phyloP scores from a whole-genome alignment of 2,888 invertebrate species.

The Helicoverpa assulta region DNA sequence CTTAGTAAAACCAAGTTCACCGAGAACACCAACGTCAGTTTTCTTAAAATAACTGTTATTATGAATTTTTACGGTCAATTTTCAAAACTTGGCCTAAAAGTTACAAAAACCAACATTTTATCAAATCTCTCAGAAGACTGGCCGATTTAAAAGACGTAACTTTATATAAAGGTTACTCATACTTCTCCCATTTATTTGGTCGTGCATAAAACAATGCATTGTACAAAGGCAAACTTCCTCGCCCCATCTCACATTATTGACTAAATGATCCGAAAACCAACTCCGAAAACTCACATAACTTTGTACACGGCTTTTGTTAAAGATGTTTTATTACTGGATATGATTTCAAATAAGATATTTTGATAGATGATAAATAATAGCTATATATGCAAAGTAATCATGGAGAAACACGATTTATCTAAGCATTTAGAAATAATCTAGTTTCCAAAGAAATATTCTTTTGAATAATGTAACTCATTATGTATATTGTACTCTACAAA shows the following conservation, averaged over 20 bases:
- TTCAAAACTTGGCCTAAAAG: background rate
- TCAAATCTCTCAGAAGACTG: slow-evolving; percentile 11
- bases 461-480: background rate
- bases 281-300: slow-evolving; percentile 69
- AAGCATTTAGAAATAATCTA: background rate
- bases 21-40: too few relatives aligned
- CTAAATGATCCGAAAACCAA: slow-evolving; percentile 73
- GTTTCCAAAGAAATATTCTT: background rate
- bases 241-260: slow-evolving; percentile 72
- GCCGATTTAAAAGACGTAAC: slow-evolving; percentile 25
- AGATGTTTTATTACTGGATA: slow-evolving; percentile 56
- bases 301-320: slow-evolving; percentile 60
- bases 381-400: background rate
- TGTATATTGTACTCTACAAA: background rate
- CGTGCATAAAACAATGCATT: slow-evolving; percentile 48
- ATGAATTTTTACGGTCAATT: too few relatives aligned
- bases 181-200: slow-evolving; percentile 22
- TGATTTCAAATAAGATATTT: slow-evolving; percentile 12
- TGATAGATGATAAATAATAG: too few relatives aligned
- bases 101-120: slow-evolving; percentile 5
- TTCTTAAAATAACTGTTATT: too few relatives aligned
- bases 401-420: background rate
- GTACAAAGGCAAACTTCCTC: slow-evolving; percentile 48
- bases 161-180: slow-evolving; percentile 28
- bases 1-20: too few relatives aligned